Evolutionary conservation across 2,888 invertebrate species (phyloP).

Genomic region (Melanostoma mellinum): DNA sequence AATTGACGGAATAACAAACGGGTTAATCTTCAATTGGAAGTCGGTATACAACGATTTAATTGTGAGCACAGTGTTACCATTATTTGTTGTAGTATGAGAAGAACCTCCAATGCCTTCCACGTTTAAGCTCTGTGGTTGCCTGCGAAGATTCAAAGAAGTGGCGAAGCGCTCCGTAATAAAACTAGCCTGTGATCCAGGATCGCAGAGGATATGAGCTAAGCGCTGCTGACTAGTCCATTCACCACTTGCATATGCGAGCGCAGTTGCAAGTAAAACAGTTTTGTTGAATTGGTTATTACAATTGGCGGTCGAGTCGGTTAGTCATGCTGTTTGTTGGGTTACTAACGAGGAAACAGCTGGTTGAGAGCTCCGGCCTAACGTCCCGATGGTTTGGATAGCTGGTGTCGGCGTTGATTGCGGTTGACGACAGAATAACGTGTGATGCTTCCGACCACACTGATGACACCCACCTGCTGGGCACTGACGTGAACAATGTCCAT

Average conservation of each 20-base stretch:
- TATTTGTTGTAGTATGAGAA: background rate
- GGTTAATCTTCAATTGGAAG: too few relatives aligned
- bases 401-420: too few relatives aligned
- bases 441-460: constrained; percentile 32
- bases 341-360: background rate
- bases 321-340: background rate
- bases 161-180: constrained; percentile 47
- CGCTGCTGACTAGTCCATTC: background rate
- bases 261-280: background rate
- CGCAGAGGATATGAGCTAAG: constrained; percentile 43
- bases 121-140: background rate
- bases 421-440: constrained; percentile 16
- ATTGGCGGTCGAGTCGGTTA: background rate
- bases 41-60: background rate
- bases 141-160: constrained; percentile 39
- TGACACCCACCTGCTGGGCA: constrained; percentile 31
- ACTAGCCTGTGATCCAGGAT: constrained; percentile 58
- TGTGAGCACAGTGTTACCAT: constrained; percentile 25
- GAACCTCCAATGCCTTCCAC: constrained; percentile 52
- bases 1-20: background rate
- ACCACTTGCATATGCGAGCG: constrained; percentile 25
- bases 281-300: background rate
- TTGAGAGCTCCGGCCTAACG: background rate
- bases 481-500: constrained; percentile 39
- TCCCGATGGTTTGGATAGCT: background rate